Base-by-base conservation (phyloP, 2,797 vertebrate genomes). In the Borostomias antarcticus region DNA sequence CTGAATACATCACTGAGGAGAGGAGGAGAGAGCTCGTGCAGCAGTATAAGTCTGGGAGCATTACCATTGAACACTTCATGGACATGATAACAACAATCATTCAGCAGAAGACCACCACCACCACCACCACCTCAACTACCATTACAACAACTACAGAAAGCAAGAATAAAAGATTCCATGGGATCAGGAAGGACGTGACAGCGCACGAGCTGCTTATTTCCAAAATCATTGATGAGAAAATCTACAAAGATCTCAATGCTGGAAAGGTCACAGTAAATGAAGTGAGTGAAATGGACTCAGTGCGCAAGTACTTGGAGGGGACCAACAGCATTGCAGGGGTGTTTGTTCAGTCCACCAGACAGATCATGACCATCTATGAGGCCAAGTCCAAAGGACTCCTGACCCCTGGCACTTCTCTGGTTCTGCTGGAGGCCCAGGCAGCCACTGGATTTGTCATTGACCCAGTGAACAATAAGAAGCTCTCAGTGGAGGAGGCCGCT, bases 1-100 rank as follows among this genome's bases (percentile, higher is more conserved):
- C 93, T 0, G 92, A 92, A 68, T 93, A 92, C 43, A 88, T 95
- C 77, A 85, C 75, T 0, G 95, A 96, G 72, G 88, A 85, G 0
- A 78, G 79, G 65, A 83, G 91, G 29, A 76, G 87, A 45, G 91
- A 91, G 58, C 81, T 96, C 0, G 87, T 96, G 48, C 85, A 79
- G 57, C 80, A 88, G 58, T 93, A 82, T 70, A 93, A 87, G 45
- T 82, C 76, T 0, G 88, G 89, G 21, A 3, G 37, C 0, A 74
- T 86, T 28, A 67, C 58, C n/a, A 23, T 93, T 0, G 69, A 74
- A 1, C 80, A 88, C 1, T 50, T 93, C 67, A 82, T 82, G 29
- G 50, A 85, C 68, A 78, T 81, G 52, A 89, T 91, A 56, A 23
- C 40, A 13, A 32, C 74, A 0, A 75, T 90, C 60, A 86, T 93